These are phyloP conservation scores for Eupsittula cactorum DNA, from an alignment of 2,113 vertebrate species.

Conservation along the genomic window DNA sequence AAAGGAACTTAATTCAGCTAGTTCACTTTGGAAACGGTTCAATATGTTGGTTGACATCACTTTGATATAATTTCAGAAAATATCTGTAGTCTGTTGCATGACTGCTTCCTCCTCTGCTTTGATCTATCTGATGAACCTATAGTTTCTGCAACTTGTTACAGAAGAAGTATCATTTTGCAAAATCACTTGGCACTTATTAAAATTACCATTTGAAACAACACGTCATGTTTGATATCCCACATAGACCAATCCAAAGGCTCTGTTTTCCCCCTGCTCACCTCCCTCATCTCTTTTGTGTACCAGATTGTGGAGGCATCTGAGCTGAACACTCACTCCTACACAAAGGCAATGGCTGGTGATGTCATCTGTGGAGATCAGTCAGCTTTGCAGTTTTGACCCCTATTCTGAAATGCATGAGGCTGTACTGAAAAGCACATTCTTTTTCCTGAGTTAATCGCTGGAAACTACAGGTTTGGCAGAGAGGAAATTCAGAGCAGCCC, in stretches of 20 bases:
- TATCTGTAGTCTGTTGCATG: background rate
- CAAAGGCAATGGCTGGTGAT: background rate
- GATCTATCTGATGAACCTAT: background rate
- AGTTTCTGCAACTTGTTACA: background rate
- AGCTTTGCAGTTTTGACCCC: background rate
- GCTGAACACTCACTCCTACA: background rate
- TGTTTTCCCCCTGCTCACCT: background rate
- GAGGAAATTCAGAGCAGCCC: background rate
- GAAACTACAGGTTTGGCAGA: background rate
- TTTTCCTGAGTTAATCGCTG: background rate
- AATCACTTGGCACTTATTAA: background rate
- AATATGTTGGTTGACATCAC: background rate
- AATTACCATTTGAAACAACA: background rate
- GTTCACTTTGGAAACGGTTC: background rate
- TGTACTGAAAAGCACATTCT: background rate
- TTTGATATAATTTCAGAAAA: background rate
- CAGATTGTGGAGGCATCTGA: background rate
- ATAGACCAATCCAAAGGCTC: background rate
- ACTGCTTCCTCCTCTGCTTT: background rate
- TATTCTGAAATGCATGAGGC: background rate
- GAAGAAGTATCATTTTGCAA: background rate
- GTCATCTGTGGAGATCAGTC: background rate
- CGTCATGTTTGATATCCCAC: background rate
- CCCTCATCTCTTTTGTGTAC: background rate
- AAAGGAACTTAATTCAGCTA: background rate